phyloP scores from a whole-genome alignment of 2,888 invertebrate genomes.

The Diarsia dahlii region DNA sequence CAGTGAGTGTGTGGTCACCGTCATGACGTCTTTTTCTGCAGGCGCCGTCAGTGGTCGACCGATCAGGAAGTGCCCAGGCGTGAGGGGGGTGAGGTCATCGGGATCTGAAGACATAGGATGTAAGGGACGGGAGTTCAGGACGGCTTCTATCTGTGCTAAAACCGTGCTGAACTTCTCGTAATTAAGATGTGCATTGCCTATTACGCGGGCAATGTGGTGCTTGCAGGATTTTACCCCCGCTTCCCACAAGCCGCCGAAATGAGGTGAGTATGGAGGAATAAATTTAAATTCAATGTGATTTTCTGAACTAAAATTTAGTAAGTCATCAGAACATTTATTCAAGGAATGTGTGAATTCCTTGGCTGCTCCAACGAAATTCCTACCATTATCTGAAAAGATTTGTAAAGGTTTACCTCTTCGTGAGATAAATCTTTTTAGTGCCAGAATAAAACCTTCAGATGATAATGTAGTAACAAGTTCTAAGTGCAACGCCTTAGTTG shows the following conservation, averaged over 20 bases:
- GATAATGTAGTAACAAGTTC: neutral
- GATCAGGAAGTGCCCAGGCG: conserved; percentile 8
- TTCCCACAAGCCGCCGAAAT: no score
- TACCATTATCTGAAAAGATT: neutral
- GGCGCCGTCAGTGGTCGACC: conserved; percentile 1
- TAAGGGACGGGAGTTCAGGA: conserved; percentile 6
- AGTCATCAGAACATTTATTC: neutral
- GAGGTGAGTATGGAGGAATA: neutral
- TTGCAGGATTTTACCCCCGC: neutral
- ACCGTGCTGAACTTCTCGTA: conserved; percentile 4
- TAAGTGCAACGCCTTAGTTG: neutral
- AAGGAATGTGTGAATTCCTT: neutral
- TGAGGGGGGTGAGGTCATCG: neutral
- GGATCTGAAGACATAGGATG: neutral
- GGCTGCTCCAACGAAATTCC: neutral
- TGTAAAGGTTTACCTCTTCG: neutral
- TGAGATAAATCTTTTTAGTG: neutral
- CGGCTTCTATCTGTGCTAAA: conserved; percentile 1
- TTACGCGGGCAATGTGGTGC: neutral
- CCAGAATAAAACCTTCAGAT: neutral
- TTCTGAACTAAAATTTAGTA: neutral
- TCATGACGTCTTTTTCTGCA: neutral
- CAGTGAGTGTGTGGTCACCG: no score
- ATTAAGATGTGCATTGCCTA: conserved; percentile 2
- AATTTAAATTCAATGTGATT: neutral